Conservation (phyloP, 37 sponge, comb jelly and placozoan species). For the Cliona cf. orientalis region DNA sequence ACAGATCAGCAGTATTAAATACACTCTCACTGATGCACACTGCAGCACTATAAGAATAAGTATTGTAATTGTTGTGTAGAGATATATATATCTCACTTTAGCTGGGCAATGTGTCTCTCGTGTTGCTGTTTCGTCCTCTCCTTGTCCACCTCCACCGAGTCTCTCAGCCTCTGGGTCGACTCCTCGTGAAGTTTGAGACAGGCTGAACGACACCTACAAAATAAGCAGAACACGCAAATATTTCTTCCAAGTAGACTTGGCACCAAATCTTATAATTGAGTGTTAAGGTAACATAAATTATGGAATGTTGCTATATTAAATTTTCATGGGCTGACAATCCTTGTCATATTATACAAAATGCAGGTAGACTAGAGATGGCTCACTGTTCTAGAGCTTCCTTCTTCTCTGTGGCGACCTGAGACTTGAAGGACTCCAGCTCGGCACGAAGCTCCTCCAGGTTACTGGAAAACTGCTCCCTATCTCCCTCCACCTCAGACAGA, state of each 20-base stretch:
- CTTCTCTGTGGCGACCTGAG: conserved; percentile 9
- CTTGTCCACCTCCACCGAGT: conserved; percentile 46
- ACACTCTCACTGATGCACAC: no score
- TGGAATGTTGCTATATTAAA: no score
- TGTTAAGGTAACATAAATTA: no score
- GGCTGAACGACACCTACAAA: conserved; percentile 39
- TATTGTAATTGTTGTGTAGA: not conserved
- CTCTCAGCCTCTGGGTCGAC: conserved; percentile 37
- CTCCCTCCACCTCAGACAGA: conserved; percentile 1
- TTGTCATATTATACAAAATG: no score
- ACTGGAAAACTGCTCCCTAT: not conserved
- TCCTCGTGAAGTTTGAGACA: conserved; percentile 68
- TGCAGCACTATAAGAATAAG: no score
- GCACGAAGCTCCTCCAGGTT: not conserved
- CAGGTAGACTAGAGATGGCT: not conserved
- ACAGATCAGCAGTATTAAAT: not conserved
- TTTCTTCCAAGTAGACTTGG: no score
- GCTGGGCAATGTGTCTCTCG: not conserved
- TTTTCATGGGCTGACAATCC: no score
- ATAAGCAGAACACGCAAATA: no score
- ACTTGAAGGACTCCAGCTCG: not conserved
- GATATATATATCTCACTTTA: conserved; percentile 26
- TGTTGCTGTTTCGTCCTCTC: conserved; percentile 5
- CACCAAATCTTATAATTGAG: no score
- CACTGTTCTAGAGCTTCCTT: conserved; percentile 52